These are phyloP conservation scores for Sarcophaga subvicina DNA, from an alignment of 2,888 invertebrate genomes.

Conservation along the genomic window DNA sequence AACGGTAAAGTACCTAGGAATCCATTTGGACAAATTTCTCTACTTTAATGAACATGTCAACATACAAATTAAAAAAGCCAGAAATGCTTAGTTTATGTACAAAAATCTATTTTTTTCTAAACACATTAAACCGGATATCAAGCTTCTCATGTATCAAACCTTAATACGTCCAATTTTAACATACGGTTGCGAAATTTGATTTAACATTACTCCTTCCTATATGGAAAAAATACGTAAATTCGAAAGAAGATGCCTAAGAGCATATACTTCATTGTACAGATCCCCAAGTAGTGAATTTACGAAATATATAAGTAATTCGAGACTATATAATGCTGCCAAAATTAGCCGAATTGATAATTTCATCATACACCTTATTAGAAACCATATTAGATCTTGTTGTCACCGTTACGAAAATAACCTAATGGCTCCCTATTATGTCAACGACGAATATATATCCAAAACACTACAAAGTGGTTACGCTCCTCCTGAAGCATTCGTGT, in stretches of 20 bases:
- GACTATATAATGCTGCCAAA: background rate
- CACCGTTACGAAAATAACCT: background rate
- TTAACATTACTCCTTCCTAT: background rate
- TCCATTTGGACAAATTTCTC: too few species aligned
- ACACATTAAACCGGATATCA: too few species aligned
- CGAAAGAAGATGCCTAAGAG: conserved; percentile 1
- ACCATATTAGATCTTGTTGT: background rate
- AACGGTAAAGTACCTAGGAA: too few species aligned
- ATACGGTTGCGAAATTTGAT: too few species aligned
- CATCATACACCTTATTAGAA: background rate
- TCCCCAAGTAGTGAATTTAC: background rate
- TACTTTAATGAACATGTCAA: too few species aligned
- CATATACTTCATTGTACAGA: background rate
- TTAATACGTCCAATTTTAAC: background rate
- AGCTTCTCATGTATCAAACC: background rate
- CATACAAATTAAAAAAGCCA: too few species aligned
- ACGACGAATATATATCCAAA: background rate
- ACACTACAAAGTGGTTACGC: too few species aligned
- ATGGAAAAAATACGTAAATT: background rate
- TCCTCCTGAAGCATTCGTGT: too few species aligned
- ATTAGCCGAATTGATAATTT: background rate
- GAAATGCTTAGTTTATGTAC: too few species aligned
- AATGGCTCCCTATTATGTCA: background rate
- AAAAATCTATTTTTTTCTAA: too few species aligned
- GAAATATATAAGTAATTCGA: conserved; percentile 1